Conservation (phyloP, 2,113 vertebrate species). For the Sciurus niger region DNA sequence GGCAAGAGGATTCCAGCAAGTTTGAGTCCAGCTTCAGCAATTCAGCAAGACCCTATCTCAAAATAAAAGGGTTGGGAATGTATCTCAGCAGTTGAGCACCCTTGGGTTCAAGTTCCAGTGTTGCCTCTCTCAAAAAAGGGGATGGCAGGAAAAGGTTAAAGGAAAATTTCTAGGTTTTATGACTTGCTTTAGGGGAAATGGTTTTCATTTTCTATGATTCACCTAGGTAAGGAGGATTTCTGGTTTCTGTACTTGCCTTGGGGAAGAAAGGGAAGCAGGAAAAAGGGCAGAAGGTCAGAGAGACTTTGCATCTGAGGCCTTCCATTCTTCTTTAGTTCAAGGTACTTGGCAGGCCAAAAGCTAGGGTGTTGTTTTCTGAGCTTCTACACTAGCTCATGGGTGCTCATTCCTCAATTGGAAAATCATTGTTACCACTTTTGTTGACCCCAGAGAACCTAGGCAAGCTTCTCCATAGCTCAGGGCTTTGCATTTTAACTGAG, state of each 20-base stretch:
- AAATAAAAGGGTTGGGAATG: too few relatives aligned
- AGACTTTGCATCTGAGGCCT: background rate
- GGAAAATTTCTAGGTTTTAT: background rate
- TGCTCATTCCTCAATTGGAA: background rate
- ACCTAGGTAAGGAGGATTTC: background rate
- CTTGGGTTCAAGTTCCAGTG: too few relatives aligned
- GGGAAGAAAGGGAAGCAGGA: background rate
- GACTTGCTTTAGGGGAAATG: background rate
- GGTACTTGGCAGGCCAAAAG: background rate
- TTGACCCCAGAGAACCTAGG: background rate
- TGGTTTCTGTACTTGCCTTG: background rate
- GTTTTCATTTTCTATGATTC: background rate
- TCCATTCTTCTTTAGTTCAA: background rate
- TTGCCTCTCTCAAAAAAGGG: too few relatives aligned
- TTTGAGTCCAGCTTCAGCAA: too few relatives aligned
- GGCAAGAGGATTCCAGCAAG: too few relatives aligned
- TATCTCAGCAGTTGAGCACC: too few relatives aligned
- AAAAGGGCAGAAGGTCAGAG: background rate
- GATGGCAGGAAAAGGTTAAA: too few relatives aligned
- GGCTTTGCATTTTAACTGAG: constrained; percentile 4
- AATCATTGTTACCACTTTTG: constrained; percentile 5
- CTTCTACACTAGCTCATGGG: background rate
- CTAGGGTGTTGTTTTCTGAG: background rate
- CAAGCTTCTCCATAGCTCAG: background rate
- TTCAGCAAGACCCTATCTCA: too few relatives aligned